Conservation (phyloP, 2,888 invertebrate genomes). For the Nomada ruficornis region DNA sequence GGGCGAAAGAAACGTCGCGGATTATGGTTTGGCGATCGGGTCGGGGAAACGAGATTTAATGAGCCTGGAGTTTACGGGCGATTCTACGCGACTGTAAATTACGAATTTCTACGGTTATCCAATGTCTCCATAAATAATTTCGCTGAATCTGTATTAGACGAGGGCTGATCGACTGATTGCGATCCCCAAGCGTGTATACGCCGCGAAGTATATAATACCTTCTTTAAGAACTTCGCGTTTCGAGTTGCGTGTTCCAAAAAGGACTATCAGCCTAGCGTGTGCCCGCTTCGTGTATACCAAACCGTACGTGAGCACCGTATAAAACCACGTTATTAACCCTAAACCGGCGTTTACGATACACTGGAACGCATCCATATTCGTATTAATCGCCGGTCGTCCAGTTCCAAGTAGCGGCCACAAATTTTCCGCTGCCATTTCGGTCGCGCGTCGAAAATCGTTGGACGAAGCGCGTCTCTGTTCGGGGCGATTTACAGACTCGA, state of each 20-base stretch:
- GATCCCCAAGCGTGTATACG: no score
- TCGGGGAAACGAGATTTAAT: background rate
- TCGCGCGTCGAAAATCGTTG: background rate
- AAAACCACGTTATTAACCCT: conserved; percentile 9
- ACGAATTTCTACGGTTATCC: background rate
- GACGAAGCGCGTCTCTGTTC: background rate
- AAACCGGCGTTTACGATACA: background rate
- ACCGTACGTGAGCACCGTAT: background rate
- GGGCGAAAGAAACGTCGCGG: background rate
- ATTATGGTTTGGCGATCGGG: background rate
- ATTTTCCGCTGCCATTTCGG: conserved; percentile 25
- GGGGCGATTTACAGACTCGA: conserved; percentile 31
- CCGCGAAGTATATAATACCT: background rate
- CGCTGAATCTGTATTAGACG: no score
- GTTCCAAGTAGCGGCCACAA: conserved; percentile 24
- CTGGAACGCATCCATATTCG: conserved; percentile 19
- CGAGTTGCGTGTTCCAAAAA: conserved; percentile 1
- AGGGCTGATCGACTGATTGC: background rate
- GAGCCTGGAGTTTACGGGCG: background rate
- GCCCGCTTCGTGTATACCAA: background rate
- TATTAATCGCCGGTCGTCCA: background rate
- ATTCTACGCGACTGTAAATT: background rate
- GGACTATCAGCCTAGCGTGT: background rate
- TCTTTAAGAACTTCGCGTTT: background rate
- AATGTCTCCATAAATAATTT: no score